These are phyloP conservation scores for Nasonia oneida DNA, from an alignment of 2,888 invertebrate species.

Conservation along the genomic window DNA sequence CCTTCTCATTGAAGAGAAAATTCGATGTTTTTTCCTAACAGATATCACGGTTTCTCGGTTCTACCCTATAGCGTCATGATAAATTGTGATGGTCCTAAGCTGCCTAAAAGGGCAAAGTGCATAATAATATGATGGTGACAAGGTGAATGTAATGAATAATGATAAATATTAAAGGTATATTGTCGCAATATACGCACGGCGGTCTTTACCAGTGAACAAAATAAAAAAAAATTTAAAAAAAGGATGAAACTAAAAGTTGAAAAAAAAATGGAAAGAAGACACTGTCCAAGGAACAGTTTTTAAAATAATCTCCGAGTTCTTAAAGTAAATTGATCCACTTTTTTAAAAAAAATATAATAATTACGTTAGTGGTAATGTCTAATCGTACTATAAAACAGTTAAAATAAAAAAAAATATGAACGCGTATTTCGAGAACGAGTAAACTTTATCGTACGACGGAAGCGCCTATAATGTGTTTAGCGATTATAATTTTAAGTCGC, in stretches of 20 bases:
- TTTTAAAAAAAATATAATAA: slow-evolving; percentile 68
- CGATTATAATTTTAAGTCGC: slow-evolving; percentile 63
- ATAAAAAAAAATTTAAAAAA: slow-evolving; percentile 53
- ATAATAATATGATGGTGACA: slow-evolving; percentile 69
- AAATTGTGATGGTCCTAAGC: slow-evolving; percentile 74
- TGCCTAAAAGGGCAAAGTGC: slow-evolving; percentile 74
- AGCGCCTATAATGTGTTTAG: slow-evolving; percentile 71
- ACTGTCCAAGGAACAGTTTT: slow-evolving; percentile 72
- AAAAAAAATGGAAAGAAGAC: slow-evolving; percentile 61
- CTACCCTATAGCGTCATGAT: slow-evolving; percentile 59
- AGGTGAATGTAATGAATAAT: slow-evolving; percentile 61
- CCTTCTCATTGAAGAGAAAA: slow-evolving; percentile 33
- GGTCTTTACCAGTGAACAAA: slow-evolving; percentile 73
- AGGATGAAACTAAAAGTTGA: slow-evolving; percentile 57
- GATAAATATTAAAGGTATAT: slow-evolving; percentile 70
- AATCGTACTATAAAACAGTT: slow-evolving; percentile 68
- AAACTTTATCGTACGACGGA: slow-evolving; percentile 65
- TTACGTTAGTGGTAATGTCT: slow-evolving; percentile 73
- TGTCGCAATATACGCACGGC: slow-evolving; percentile 64
- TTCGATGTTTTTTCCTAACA: slow-evolving; percentile 49
- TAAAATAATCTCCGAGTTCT: slow-evolving; percentile 72
- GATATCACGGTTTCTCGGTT: slow-evolving; percentile 48
- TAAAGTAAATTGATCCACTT: slow-evolving; percentile 69
- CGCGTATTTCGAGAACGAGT: slow-evolving; percentile 55
- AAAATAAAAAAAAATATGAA: slow-evolving; percentile 45